Percentiles rank a stretch among this genome's conserved stretches.
These are phyloP conservation scores for Aporophyla lueneburgensis DNA, from an alignment of 2,888 invertebrate genomes.

Conservation along the genomic window DNA sequence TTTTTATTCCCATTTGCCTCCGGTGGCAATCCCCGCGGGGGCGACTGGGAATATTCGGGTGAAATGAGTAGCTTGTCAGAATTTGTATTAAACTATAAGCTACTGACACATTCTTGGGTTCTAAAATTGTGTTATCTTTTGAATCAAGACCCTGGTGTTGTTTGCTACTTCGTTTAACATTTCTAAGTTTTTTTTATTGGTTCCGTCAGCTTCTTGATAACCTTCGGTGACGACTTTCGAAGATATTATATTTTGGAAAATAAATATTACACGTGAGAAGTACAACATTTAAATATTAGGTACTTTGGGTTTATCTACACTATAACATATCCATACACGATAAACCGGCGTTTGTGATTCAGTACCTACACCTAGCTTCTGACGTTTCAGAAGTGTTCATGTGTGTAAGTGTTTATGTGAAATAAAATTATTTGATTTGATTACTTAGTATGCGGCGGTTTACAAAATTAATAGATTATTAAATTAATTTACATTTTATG, in stretches of 20 bases:
- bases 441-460: background rate
- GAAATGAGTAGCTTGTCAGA: background rate
- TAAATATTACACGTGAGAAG: background rate
- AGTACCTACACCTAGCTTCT: no score
- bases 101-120: slow-evolving; percentile 2
- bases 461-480: background rate
- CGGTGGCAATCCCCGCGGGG: no score
- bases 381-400: no score
- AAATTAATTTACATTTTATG: background rate
- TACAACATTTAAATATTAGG: background rate
- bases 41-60: no score
- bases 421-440: no score
- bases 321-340: no score
- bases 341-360: background rate
- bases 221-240: slow-evolving; percentile 1
- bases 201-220: slow-evolving; percentile 14
- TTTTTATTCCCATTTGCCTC: no score
- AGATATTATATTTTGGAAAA: background rate
- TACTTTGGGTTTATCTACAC: background rate
- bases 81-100: background rate
- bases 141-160: background rate
- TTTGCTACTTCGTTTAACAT: slow-evolving; percentile 28
- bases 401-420: no score
- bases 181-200: slow-evolving; percentile 14
- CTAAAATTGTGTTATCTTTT: slow-evolving; percentile 23